Evolutionary conservation across 2,888 invertebrate genomes (phyloP).

Genomic region (Melinopterus prodromus): DNA sequence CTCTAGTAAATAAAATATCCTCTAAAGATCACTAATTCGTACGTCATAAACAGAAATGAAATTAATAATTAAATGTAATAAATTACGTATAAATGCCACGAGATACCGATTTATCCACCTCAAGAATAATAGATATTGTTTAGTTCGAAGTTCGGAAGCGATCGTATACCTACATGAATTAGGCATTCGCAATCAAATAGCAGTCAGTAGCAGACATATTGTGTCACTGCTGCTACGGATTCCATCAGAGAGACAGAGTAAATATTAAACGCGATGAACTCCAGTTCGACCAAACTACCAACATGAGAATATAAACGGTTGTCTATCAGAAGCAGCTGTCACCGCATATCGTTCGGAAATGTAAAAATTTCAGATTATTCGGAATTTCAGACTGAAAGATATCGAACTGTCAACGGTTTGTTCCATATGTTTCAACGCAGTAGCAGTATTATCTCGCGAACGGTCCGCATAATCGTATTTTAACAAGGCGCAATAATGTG

Average conservation of each 20-base stretch:
- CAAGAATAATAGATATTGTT: too few relatives aligned
- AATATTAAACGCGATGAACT: neutral
- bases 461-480: conserved; percentile 4
- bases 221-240: neutral
- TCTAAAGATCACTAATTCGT: too few relatives aligned
- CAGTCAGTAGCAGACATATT: too few relatives aligned
- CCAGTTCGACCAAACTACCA: too few relatives aligned
- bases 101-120: too few relatives aligned
- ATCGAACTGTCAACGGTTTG: neutral
- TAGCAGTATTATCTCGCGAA: neutral
- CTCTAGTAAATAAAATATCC: too few relatives aligned
- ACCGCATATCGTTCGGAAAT: neutral
- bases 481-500: neutral
- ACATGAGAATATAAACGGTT: neutral
- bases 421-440: neutral
- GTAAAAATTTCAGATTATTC: neutral
- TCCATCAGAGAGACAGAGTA: neutral
- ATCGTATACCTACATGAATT: too few relatives aligned
- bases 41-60: too few relatives aligned
- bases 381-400: neutral
- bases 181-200: too few relatives aligned
- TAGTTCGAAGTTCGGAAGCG: too few relatives aligned
- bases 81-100: too few relatives aligned
- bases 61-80: too few relatives aligned
- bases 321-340: neutral